Conservation (phyloP, 2,888 invertebrate genomes). For the Tetragonula carbonaria region DNA sequence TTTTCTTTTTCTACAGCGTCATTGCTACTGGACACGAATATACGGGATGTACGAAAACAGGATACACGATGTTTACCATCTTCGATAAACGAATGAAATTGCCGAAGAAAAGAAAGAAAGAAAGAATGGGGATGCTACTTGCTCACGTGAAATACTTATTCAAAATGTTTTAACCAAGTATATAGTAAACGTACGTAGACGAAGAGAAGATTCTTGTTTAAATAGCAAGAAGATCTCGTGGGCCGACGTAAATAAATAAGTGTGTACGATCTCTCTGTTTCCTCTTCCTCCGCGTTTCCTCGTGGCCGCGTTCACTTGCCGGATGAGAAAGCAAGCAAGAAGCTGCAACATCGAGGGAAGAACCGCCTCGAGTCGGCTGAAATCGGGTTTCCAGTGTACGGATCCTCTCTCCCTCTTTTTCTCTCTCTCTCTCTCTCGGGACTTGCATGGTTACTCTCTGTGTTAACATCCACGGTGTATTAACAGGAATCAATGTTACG, state of each 20-base stretch:
- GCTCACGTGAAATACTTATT: neutral
- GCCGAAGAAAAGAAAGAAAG: too few species aligned
- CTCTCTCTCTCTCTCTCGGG: neutral
- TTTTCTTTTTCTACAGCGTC: too few species aligned
- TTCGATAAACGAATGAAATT: too few species aligned
- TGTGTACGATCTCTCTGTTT: slow-evolving; percentile 46
- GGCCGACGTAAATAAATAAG: slow-evolving; percentile 75
- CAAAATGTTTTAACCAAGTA: neutral
- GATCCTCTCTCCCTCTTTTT: slow-evolving; percentile 4
- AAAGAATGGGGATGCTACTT: too few species aligned
- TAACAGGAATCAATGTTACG: slow-evolving; percentile 41
- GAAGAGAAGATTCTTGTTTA: slow-evolving; percentile 60
- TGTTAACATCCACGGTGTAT: slow-evolving; percentile 22
- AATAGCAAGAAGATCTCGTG: slow-evolving; percentile 67
- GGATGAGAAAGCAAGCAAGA: slow-evolving; percentile 15
- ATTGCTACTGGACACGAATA: too few species aligned
- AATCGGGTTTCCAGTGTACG: slow-evolving; percentile 59
- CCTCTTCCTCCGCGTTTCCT: slow-evolving; percentile 13
- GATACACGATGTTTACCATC: too few species aligned
- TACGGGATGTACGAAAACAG: too few species aligned
- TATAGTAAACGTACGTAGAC: neutral
- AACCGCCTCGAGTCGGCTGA: slow-evolving; percentile 39
- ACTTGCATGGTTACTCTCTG: neutral
- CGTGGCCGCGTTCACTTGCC: slow-evolving; percentile 43
- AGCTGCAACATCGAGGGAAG: slow-evolving; percentile 20